Evolutionary conservation across 1,140 invertebrate species (phyloP).

Genomic region (Drosophila seguyi): DNA sequence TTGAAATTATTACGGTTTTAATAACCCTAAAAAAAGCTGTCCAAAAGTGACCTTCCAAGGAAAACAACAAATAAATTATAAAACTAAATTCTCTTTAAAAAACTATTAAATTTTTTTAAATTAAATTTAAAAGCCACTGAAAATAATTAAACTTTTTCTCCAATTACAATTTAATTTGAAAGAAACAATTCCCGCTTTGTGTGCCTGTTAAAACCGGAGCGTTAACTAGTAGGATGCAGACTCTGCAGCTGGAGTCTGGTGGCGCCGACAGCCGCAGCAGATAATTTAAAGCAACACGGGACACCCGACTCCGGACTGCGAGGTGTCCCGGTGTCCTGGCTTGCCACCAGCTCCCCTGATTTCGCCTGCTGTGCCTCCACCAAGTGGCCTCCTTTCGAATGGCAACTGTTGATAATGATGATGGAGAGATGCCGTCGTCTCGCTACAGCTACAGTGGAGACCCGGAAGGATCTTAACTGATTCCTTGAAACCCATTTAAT

Average conservation of each 20-base stretch:
- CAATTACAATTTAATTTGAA: not conserved
- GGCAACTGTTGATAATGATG: slow-evolving; percentile 78
- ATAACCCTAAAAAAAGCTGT: no score
- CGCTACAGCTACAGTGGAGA: slow-evolving; percentile 39
- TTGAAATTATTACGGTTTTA: no score
- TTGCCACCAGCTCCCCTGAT: slow-evolving; percentile 4
- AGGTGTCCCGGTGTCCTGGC: slow-evolving; percentile 9
- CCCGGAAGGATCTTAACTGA: not conserved
- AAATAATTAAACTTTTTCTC: not conserved
- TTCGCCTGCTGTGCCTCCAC: slow-evolving; percentile 19
- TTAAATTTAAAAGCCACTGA: no score
- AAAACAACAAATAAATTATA: no score
- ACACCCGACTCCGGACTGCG: slow-evolving; percentile 9
- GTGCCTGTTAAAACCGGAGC: slow-evolving; percentile 12
- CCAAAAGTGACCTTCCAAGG: no score
- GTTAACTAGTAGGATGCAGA: slow-evolving; percentile 27
- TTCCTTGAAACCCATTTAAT: no score
- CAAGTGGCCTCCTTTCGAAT: slow-evolving; percentile 29
- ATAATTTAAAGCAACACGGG: slow-evolving; percentile 70
- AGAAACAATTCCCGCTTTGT: not conserved
- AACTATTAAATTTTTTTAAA: no score
- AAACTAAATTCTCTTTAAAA: no score
- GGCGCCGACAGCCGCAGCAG: slow-evolving; percentile 36
- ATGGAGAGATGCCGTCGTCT: slow-evolving; percentile 64
- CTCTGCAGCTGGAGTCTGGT: not conserved